Evolutionary conservation across 2,113 vertebrate species (phyloP).

Genomic region (Heterotilapia buettikoferi): DNA sequence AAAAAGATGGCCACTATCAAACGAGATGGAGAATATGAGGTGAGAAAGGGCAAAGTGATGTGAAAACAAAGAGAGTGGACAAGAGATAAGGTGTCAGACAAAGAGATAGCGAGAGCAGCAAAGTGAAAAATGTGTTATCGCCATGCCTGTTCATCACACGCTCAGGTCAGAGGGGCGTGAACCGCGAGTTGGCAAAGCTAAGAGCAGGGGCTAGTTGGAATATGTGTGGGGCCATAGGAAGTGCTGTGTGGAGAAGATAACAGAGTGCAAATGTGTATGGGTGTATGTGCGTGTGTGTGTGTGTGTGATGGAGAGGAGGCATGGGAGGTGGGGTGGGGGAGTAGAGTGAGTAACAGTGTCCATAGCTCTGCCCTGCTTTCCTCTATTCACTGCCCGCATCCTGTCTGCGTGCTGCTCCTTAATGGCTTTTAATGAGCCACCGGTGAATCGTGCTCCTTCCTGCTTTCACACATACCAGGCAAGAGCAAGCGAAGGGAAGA

Average conservation of each 20-base stretch:
- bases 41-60: constrained; percentile 58
- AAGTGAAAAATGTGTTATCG: constrained; percentile 47
- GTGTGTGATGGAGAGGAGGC: constrained; percentile 8
- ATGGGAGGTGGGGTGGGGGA: neutral
- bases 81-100: constrained; percentile 52
- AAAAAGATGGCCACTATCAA: constrained; percentile 49
- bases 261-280: constrained; percentile 34
- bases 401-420: constrained; percentile 68
- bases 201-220: constrained; percentile 53
- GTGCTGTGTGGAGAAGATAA: constrained; percentile 76
- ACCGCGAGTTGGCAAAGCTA: constrained; percentile 50
- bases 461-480: constrained; percentile 53
- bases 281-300: neutral
- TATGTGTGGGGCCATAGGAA: constrained; percentile 76
- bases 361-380: constrained; percentile 73
- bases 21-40: constrained; percentile 36
- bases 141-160: constrained; percentile 31
- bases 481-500: constrained; percentile 20
- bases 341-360: constrained; percentile 49
- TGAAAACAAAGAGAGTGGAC: constrained; percentile 48
- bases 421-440: constrained; percentile 73
- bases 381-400: constrained; percentile 77
- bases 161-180: constrained; percentile 55
- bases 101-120: constrained; percentile 32
- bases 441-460: constrained; percentile 59